Evolutionary conservation across 2,797 vertebrate genomes (phyloP).

Genomic region (Myotis vivesi): DNA sequence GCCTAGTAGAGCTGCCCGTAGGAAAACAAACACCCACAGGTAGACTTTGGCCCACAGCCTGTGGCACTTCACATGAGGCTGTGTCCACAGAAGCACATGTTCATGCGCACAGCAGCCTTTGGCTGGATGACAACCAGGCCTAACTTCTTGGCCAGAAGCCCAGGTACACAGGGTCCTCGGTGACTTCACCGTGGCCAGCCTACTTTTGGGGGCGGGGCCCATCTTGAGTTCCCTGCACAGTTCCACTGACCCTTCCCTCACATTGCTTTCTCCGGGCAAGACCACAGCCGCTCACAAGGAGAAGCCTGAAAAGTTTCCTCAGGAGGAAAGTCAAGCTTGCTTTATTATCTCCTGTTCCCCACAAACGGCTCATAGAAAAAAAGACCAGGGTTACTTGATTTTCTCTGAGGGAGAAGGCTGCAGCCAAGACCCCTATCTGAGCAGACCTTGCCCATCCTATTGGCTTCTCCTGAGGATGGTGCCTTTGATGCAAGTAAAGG

Average conservation of each 20-base stretch:
- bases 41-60: background rate
- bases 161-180: background rate
- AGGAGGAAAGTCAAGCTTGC: background rate
- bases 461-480: background rate
- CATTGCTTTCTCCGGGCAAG: background rate
- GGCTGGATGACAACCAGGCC: background rate
- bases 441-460: background rate
- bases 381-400: background rate
- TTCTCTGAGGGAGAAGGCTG: background rate
- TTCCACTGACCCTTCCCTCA: background rate
- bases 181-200: background rate
- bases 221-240: background rate
- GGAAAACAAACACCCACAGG: background rate
- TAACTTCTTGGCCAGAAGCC: background rate
- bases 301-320: background rate
- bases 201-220: rapidly evolving
- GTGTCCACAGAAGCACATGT: background rate
- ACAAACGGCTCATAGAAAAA: background rate
- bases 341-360: background rate
- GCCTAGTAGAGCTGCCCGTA: no score
- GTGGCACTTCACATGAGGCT: background rate
- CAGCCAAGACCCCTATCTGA: background rate
- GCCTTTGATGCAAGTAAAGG: background rate
- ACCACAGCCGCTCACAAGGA: background rate
- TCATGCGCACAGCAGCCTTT: background rate